Conservation (phyloP, 92 coral and sea anemone genomes). For the Metridium senile region DNA sequence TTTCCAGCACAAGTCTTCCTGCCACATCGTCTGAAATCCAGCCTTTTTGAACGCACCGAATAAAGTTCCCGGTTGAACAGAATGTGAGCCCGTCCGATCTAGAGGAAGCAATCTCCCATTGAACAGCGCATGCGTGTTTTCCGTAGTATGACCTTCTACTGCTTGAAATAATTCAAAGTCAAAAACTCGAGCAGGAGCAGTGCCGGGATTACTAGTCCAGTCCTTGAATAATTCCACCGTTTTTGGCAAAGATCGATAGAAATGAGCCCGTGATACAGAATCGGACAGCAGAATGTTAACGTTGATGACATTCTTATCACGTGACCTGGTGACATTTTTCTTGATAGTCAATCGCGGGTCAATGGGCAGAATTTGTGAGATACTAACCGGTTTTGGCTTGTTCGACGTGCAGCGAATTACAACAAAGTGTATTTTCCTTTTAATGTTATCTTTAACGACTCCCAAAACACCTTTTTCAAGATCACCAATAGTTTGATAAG, state of each 20-base stretch:
- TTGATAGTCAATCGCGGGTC: conserved; percentile 67
- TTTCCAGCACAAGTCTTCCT: conserved; percentile 70
- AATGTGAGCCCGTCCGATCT: background rate
- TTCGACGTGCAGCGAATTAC: conserved; percentile 52
- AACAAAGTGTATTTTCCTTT: conserved; percentile 50
- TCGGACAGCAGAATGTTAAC: conserved; percentile 77
- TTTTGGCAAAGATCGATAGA: conserved; percentile 85
- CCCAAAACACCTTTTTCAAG: conserved; percentile 50
- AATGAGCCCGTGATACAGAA: conserved; percentile 87
- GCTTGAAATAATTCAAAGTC: conserved; percentile 90
- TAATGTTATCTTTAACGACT: conserved; percentile 31
- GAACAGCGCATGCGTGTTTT: conserved; percentile 77
- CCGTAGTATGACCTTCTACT: conserved; percentile 82
- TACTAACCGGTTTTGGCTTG: conserved; percentile 3
- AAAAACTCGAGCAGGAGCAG: conserved; percentile 57
- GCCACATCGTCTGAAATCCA: conserved; percentile 69
- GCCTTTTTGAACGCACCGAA: conserved; percentile 25
- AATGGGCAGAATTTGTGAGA: conserved; percentile 63
- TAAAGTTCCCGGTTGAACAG: conserved; percentile 22
- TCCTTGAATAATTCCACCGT: conserved; percentile 61
- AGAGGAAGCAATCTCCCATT: conserved; percentile 71
- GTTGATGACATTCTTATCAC: conserved; percentile 53
- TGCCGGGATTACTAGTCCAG: conserved; percentile 46
- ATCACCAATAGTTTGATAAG: conserved; percentile 9
- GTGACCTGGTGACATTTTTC: conserved; percentile 17